A percentile compares a stretch with the other conserved stretches of the same genome.
phyloP scores from a whole-genome alignment of 2,797 vertebrate genomes.

The Alosa sapidissima region DNA sequence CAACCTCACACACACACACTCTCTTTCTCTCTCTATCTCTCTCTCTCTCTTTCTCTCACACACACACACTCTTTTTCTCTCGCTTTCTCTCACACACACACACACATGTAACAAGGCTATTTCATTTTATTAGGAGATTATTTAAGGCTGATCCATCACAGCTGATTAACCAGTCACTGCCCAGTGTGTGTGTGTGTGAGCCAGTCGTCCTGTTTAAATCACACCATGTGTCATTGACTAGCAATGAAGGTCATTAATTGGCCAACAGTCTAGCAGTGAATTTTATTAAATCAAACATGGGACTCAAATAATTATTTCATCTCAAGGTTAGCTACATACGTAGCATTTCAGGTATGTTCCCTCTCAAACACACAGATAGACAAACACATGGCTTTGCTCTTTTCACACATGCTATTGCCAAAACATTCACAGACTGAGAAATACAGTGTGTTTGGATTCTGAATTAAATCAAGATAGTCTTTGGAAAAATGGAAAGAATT shows the following conservation, averaged over 20 bases:
- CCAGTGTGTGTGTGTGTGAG: neutral
- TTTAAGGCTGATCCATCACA: conserved; percentile 21
- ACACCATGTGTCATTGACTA: neutral
- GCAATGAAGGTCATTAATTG: conserved; percentile 8
- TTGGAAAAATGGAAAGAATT: neutral
- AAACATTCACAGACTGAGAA: neutral
- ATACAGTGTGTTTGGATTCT: neutral
- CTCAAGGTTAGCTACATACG: neutral
- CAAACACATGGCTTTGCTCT: neutral
- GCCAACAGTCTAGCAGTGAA: neutral
- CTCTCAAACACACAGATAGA: neutral
- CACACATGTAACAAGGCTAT: neutral
- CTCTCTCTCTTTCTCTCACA: too few species aligned
- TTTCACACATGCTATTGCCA: neutral
- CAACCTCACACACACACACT: too few species aligned
- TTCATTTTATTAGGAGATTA: conserved; percentile 18
- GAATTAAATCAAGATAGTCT: neutral
- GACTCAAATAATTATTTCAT: neutral
- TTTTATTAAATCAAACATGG: neutral
- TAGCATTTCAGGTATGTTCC: neutral
- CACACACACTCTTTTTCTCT: neutral
- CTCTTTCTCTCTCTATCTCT: too few species aligned
- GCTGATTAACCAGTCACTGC: conserved; percentile 7
- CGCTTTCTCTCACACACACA: neutral
- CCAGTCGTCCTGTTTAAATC: neutral